Evolutionary conservation across 2,888 invertebrate genomes (phyloP), one percentile per base, ranked within the genome.

Genomic region (Ariolimax columbianus): DNA sequence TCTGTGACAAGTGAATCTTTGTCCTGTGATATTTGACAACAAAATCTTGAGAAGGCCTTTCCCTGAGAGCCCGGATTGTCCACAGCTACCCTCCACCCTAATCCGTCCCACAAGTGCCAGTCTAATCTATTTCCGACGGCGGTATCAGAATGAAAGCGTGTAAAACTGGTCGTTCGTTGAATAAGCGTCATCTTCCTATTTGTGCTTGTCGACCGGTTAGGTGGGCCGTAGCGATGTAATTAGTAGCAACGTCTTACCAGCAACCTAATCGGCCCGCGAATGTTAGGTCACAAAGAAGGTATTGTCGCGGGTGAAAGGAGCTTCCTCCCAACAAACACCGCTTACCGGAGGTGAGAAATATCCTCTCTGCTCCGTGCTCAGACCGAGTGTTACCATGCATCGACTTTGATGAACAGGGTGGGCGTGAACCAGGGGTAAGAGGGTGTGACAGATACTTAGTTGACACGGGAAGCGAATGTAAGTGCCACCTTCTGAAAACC

Each of bases 241-340:
- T 47, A 55, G 77, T 33, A 17, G 6, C 26, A 33, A 9, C 59
- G 19, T 77, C 59, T 55, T 33, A 55, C 7, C 2, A 0, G 55
- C 14, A 77, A 77, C 38, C 59, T 59, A 59, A 77, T 47, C 51
- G 38, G 77, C 17, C 36, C 26, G 17, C 36, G 3, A 59, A 77
- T 0, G 59, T 77, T 33, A 59, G 0, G 7, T 59, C 9, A 77
- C 77, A 77, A 77, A 36, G 77, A 4, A 3, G 59, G 1, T 59
- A 36, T 77, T 77, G 77, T 77, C 19, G 59, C 6, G 0, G 0
- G 36, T 51, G 77, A 77, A 77, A 59, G 51, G 77, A 51, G 77
- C 38, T 77, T 77, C 38, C 26, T 30, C 30, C 77, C n/a, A 9
- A 43, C 43, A 73, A 73, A 43, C 40, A 40, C 43, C 43, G 43